Evolutionary conservation across 1,140 invertebrate genomes (phyloP).

Genomic region (Lepidurus couesii): DNA sequence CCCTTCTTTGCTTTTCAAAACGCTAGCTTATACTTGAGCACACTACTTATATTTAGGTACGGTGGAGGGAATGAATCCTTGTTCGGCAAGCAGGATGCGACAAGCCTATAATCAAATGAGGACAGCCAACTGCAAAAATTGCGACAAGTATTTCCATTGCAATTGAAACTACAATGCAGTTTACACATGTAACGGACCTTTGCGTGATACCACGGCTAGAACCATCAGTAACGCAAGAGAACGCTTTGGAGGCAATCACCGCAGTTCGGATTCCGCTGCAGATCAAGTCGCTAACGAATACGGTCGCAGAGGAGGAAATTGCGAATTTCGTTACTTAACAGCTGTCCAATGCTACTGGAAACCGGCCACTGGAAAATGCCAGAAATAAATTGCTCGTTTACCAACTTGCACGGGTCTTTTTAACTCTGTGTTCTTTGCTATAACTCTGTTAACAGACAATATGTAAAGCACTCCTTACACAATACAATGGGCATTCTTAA

Average conservation of each 20-base stretch:
- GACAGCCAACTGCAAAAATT: conserved; percentile 29
- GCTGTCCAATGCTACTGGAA: background rate
- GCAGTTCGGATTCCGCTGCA: conserved; percentile 4
- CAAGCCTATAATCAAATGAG: conserved; percentile 25
- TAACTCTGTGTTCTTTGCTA: no score
- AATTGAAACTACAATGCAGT: conserved; percentile 28
- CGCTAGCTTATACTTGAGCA: background rate
- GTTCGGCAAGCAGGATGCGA: conserved; percentile 23
- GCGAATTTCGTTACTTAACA: conserved; percentile 12
- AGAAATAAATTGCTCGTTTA: background rate
- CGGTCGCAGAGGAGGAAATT: conserved; percentile 26
- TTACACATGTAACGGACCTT: background rate
- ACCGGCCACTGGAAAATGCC: background rate
- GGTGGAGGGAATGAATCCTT: conserved; percentile 24
- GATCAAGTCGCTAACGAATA: conserved; percentile 28
- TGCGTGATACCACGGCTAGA: conserved; percentile 2
- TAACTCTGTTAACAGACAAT: no score
- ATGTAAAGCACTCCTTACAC: no score
- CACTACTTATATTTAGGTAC: background rate
- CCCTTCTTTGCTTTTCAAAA: background rate
- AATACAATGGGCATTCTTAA: no score
- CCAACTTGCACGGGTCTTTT: no score
- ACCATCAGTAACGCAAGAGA: conserved; percentile 15
- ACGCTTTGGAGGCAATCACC: background rate
- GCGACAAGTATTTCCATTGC: conserved; percentile 31